Evolutionary conservation across 2,888 invertebrate species (phyloP).

Genomic region (Eledona agricola): DNA sequence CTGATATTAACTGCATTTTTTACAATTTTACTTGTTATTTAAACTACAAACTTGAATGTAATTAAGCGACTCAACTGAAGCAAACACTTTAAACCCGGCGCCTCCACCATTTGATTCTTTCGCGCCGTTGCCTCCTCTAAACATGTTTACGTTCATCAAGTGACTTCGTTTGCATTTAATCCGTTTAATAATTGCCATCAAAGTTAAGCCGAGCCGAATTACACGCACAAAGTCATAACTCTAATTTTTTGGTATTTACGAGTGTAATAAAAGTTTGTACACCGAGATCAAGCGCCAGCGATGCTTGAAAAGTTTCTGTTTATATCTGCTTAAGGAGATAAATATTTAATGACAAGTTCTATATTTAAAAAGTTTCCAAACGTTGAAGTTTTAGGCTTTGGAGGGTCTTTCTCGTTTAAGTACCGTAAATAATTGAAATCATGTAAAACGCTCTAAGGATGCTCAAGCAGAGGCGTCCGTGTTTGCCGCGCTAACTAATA

Average conservation of each 20-base stretch:
- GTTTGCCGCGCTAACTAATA: slow-evolving; percentile 4
- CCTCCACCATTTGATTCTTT: slow-evolving; percentile 30
- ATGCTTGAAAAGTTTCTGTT: slow-evolving; percentile 6
- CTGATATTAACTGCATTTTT: too few species aligned
- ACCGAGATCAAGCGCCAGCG: slow-evolving; percentile 3
- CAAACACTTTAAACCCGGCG: slow-evolving; percentile 8
- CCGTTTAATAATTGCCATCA: slow-evolving; percentile 21
- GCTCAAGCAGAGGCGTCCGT: slow-evolving; percentile 15
- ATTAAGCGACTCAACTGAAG: slow-evolving; percentile 2
- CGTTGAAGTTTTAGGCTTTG: slow-evolving; percentile 16
- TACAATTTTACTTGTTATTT: background rate
- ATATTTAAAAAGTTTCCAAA: slow-evolving; percentile 13
- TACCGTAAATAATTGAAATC: slow-evolving; percentile 19
- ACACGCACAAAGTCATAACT: slow-evolving; percentile 7
- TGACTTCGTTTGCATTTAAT: slow-evolving; percentile 29
- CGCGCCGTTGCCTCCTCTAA: slow-evolving; percentile 16
- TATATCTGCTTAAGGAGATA: slow-evolving; percentile 6
- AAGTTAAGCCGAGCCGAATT: slow-evolving; percentile 12
- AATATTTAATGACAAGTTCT: slow-evolving; percentile 15
- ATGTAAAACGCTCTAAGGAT: slow-evolving; percentile 9
- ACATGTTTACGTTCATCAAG: slow-evolving; percentile 30
- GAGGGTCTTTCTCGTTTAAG: slow-evolving; percentile 6
- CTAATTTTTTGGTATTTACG: slow-evolving; percentile 4
- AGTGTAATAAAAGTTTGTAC: slow-evolving; percentile 2
- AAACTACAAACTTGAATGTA: background rate